phyloP scores from a whole-genome alignment of 2,113 vertebrate genomes.

The Podarcis cretensis region DNA sequence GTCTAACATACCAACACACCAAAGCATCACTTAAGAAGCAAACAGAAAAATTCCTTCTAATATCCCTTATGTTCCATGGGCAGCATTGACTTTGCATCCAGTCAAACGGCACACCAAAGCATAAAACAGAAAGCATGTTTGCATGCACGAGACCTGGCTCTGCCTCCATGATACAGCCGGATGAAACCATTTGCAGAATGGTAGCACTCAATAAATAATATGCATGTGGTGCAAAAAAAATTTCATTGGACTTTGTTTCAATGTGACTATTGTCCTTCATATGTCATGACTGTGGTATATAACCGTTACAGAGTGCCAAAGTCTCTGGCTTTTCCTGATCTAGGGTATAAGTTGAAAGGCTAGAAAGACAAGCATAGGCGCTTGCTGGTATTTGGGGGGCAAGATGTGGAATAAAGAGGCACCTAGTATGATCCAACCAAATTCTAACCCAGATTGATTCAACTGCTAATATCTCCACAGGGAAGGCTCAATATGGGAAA shows the following conservation, averaged over 20 bases:
- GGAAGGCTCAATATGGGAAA: background rate
- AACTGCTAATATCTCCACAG: background rate
- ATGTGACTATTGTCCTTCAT: background rate
- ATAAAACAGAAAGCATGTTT: background rate
- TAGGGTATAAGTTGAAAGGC: background rate
- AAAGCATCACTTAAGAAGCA: background rate
- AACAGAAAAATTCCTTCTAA: background rate
- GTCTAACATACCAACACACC: background rate
- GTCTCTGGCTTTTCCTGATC: background rate
- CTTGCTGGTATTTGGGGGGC: background rate
- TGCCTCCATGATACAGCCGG: background rate
- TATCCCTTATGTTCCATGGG: background rate
- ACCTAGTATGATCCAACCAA: background rate
- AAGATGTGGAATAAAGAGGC: background rate
- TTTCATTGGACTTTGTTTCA: background rate
- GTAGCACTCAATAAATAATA: background rate
- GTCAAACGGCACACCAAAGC: background rate
- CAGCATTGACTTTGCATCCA: background rate
- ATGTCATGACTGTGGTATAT: background rate
- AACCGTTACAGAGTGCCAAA: background rate
- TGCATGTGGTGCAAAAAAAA: background rate
- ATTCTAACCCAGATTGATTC: background rate
- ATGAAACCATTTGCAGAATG: background rate
- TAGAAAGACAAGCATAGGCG: background rate
- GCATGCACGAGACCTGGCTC: background rate